phyloP scores from a whole-genome alignment of 2,113 vertebrate genomes.

The Pelmatolapia mariae region DNA sequence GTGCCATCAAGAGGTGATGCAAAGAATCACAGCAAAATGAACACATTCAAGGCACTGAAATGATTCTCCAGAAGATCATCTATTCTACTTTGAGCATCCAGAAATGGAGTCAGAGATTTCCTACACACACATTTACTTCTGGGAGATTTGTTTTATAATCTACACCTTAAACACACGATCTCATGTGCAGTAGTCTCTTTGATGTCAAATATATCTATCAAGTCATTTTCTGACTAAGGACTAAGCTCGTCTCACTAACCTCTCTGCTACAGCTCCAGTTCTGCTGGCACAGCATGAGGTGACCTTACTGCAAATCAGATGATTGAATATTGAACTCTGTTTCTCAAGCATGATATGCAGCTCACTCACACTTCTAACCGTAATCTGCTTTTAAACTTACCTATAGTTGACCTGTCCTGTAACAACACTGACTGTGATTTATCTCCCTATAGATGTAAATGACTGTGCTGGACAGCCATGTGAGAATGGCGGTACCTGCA shows the following conservation, averaged over 20 bases:
- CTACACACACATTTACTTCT: neutral
- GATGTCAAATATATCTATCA: neutral
- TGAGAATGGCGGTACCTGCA: constrained; percentile 76
- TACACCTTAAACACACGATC: neutral
- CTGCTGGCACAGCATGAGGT: constrained; percentile 25
- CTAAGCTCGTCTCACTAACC: neutral
- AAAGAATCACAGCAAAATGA: constrained; percentile 1
- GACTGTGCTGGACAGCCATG: constrained; percentile 78
- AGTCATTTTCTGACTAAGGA: neutral
- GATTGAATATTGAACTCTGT: neutral
- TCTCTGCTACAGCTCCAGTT: neutral
- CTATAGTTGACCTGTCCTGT: neutral
- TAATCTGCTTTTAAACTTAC: neutral
- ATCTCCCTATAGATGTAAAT: constrained; percentile 61
- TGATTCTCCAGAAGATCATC: neutral
- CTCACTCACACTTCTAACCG: neutral
- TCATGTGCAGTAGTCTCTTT: neutral
- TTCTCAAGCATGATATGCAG: constrained; percentile 6
- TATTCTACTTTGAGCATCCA: neutral
- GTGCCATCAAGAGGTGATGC: constrained; percentile 42
- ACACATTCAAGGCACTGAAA: neutral
- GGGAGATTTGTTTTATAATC: neutral
- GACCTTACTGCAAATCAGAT: neutral
- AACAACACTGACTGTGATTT: neutral
- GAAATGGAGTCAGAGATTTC: neutral